These are phyloP conservation scores for Chironomus riparius DNA, from an alignment of 2,888 invertebrate species.

Conservation along the genomic window DNA sequence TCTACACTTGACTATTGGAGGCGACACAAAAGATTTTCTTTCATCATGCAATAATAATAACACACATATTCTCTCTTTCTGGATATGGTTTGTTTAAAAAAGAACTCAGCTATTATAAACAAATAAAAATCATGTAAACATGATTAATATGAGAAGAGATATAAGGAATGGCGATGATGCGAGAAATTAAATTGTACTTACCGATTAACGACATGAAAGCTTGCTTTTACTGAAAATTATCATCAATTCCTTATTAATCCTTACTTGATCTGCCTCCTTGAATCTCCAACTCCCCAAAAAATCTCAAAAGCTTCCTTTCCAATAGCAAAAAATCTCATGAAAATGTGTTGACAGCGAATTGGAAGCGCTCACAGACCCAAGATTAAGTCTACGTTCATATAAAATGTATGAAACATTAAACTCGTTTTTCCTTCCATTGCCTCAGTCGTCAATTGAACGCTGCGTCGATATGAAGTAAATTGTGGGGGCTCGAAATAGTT, in stretches of 20 bases:
- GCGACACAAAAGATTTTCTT: slow-evolving; percentile 22
- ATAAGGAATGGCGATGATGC: background rate
- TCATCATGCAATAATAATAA: slow-evolving; percentile 13
- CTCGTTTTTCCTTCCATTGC: slow-evolving; percentile 25
- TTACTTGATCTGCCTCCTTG: too few relatives aligned
- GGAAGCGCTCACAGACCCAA: background rate
- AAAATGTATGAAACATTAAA: background rate
- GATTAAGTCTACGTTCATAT: background rate
- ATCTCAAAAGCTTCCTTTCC: too few relatives aligned
- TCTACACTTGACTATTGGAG: background rate
- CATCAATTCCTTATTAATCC: too few relatives aligned
- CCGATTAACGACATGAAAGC: too few relatives aligned
- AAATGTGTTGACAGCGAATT: background rate
- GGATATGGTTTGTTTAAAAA: slow-evolving; percentile 9
- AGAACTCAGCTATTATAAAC: background rate
- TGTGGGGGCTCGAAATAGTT: background rate
- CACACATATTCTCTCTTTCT: background rate
- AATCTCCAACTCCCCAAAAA: too few relatives aligned
- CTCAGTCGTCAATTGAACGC: slow-evolving; percentile 22
- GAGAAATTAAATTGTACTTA: background rate
- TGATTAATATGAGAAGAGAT: background rate
- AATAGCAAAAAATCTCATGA: too few relatives aligned
- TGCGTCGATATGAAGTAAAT: background rate
- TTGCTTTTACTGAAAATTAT: too few relatives aligned
- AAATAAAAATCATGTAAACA: background rate